These are phyloP conservation scores for Elephantulus edwardii DNA, from an alignment of 2,113 vertebrate genomes.

Conservation along the genomic window DNA sequence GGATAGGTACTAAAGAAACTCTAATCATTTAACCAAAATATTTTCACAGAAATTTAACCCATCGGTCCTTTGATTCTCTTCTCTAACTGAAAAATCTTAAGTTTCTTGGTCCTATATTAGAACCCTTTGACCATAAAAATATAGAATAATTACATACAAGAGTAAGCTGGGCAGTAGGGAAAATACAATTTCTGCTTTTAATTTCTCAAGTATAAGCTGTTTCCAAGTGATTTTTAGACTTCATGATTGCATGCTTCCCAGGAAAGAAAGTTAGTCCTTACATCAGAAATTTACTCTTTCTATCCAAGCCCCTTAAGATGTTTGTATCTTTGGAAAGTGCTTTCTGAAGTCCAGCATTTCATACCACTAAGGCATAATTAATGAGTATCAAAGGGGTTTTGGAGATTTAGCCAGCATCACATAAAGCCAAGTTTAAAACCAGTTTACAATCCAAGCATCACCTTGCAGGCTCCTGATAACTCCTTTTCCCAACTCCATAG, in stretches of 20 bases:
- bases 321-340: conserved; percentile 48
- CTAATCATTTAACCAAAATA: conserved; percentile 24
- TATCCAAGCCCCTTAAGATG: conserved; percentile 49
- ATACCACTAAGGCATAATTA: conserved; percentile 50
- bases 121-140: conserved; percentile 31
- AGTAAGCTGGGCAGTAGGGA: not conserved
- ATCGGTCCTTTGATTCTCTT: not conserved
- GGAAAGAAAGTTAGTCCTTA: conserved; percentile 56
- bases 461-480: not conserved
- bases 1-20: not conserved
- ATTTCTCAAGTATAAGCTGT: conserved; percentile 4
- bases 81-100: not conserved
- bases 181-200: conserved; percentile 45
- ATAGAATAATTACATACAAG: conserved; percentile 2
- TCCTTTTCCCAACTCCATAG: not conserved
- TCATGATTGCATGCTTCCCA: conserved; percentile 33
- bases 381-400: not conserved
- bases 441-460: not conserved
- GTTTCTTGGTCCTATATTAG: not conserved
- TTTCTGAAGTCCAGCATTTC: conserved; percentile 45
- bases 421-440: not conserved
- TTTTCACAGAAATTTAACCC: conserved; percentile 9
- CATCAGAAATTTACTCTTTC: conserved; percentile 47
- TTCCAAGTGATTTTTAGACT: conserved; percentile 48
- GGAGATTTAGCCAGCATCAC: conserved; percentile 10